These are phyloP conservation scores for Rhynchophorus ferrugineus DNA, from an alignment of 1,140 invertebrate species.

Conservation along the genomic window DNA sequence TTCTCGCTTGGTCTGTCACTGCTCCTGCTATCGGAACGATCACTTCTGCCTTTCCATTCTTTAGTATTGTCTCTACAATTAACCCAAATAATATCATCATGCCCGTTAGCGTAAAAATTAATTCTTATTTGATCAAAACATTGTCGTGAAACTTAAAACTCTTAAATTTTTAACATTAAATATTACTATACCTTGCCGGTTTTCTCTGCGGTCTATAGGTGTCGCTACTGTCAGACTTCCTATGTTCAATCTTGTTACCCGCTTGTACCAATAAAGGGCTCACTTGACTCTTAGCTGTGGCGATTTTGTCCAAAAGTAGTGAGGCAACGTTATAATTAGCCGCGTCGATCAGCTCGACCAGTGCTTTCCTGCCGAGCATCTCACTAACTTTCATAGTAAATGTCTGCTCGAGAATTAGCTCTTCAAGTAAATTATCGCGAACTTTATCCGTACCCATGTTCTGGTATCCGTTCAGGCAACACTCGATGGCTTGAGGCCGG, in stretches of 20 bases:
- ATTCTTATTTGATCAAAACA: neutral
- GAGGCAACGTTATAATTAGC: conserved; percentile 34
- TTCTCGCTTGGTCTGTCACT: conserved; percentile 13
- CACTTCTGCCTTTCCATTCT: conserved; percentile 14
- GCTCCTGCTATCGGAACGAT: conserved; percentile 10
- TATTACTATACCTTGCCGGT: conserved; percentile 25
- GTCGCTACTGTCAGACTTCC: conserved; percentile 16
- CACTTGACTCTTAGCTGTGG: conserved; percentile 30
- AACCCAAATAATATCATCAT: no score
- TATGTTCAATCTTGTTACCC: conserved; percentile 35
- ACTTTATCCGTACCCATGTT: conserved; percentile 37
- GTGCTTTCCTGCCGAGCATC: conserved; percentile 40
- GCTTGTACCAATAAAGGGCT: conserved; percentile 36
- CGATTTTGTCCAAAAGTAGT: conserved; percentile 35
- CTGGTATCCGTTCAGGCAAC: conserved; percentile 54
- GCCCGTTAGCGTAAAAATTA: no score
- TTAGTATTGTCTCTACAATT: no score
- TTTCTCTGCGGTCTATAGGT: conserved; percentile 14
- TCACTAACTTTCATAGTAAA: conserved; percentile 51
- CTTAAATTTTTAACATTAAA: no score
- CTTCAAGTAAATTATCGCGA: conserved; percentile 42
- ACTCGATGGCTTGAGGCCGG: conserved; percentile 67
- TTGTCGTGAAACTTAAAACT: no score
- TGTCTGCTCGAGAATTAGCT: conserved; percentile 42
- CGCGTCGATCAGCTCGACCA: conserved; percentile 48